These are phyloP conservation scores for Palythoa grandis DNA, from an alignment of 92 coral and sea anemone species.

Conservation along the genomic window DNA sequence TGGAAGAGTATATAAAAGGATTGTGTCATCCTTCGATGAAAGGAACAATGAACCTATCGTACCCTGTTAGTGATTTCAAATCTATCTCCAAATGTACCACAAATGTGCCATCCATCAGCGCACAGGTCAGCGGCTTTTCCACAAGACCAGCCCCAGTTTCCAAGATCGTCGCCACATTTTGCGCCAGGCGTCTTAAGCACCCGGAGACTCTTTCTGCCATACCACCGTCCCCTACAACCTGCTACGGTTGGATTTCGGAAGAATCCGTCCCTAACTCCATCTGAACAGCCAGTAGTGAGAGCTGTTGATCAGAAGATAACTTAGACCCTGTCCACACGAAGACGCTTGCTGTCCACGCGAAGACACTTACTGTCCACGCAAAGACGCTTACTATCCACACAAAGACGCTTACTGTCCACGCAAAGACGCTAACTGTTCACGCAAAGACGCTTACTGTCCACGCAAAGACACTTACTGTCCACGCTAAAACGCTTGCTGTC, in stretches of 20 bases:
- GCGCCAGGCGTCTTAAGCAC: constrained; percentile 63
- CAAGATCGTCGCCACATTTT: constrained; percentile 77
- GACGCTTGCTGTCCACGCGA: too few relatives aligned
- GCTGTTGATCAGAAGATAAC: not conserved
- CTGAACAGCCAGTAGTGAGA: constrained; percentile 75
- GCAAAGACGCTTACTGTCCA: too few relatives aligned
- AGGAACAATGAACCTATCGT: not conserved
- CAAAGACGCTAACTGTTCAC: too few relatives aligned
- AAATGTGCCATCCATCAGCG: constrained; percentile 85
- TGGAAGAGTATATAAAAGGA: too few relatives aligned
- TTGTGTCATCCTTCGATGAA: too few relatives aligned
- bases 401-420: too few relatives aligned
- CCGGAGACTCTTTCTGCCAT: constrained; percentile 70
- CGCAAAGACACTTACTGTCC: too few relatives aligned
- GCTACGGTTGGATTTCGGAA: constrained; percentile 75
- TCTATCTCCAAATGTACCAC: constrained; percentile 84
- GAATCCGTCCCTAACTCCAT: constrained; percentile 86
- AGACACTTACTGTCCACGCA: too few relatives aligned
- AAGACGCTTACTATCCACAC: too few relatives aligned
- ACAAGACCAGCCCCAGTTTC: constrained; percentile 58
- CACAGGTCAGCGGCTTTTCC: constrained; percentile 80
- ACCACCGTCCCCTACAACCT: constrained; percentile 84
- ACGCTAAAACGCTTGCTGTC: too few relatives aligned
- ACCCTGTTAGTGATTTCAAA: constrained; percentile 81
- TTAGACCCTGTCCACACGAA: too few relatives aligned